These are phyloP conservation scores for Trilocha varians DNA, from an alignment of 2,888 invertebrate species.

Conservation along the genomic window DNA sequence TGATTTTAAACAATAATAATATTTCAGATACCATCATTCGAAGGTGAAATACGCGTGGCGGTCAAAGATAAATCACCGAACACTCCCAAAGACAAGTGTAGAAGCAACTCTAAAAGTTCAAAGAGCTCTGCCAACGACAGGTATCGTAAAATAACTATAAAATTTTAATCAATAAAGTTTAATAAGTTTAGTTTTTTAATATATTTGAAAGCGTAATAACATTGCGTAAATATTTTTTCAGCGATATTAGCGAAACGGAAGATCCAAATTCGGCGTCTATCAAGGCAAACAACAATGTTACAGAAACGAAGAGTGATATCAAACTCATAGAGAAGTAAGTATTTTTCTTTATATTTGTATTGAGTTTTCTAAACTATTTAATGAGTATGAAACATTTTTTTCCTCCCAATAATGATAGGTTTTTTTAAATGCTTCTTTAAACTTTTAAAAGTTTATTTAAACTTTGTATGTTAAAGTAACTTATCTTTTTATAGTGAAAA, in stretches of 20 bases:
- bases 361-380: too few relatives aligned
- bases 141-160: conserved; percentile 20
- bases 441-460: too few relatives aligned
- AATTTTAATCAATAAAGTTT: not conserved
- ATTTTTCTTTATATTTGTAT: not conserved
- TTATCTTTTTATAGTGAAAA: conserved; percentile 26
- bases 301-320: conserved; percentile 28
- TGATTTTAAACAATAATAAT: too few relatives aligned
- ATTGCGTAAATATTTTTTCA: conserved; percentile 17
- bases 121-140: conserved; percentile 46
- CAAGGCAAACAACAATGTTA: conserved; percentile 15
- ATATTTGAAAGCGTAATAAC: not conserved
- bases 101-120: conserved; percentile 48
- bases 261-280: conserved; percentile 23
- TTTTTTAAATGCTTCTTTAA: too few relatives aligned
- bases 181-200: not conserved
- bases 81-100: conserved; percentile 34
- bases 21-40: conserved; percentile 51
- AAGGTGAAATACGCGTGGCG: conserved; percentile 36
- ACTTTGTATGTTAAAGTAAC: too few relatives aligned
- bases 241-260: conserved; percentile 47
- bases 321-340: conserved; percentile 10
- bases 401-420: too few relatives aligned
- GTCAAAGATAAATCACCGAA: conserved; percentile 27
- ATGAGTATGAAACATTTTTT: too few relatives aligned